phyloP scores from a whole-genome alignment of 2,113 vertebrate species.

The Pterocles orientalis region DNA sequence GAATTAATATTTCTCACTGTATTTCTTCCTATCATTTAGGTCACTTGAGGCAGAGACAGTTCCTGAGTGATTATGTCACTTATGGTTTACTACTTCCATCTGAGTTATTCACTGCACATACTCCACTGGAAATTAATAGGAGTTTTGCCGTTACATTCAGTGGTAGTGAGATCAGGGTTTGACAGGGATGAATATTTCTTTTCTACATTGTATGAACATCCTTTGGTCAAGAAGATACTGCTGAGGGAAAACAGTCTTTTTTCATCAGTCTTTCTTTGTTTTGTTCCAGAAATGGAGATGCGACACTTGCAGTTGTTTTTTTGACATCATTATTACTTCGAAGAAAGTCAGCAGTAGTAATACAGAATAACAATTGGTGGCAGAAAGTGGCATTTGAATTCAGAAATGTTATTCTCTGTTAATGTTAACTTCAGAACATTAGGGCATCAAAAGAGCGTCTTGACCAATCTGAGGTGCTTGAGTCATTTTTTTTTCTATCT shows the following conservation, averaged over 20 bases:
- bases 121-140: neutral
- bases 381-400: constrained; percentile 16
- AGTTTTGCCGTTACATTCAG: constrained; percentile 2
- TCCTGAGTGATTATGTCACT: constrained; percentile 34
- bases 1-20: neutral
- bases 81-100: constrained; percentile 36
- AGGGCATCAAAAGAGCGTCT: constrained; percentile 29
- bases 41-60: constrained; percentile 5
- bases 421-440: neutral
- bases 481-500: constrained; percentile 24
- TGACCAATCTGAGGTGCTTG: constrained; percentile 34
- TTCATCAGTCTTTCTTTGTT: neutral
- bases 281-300: constrained; percentile 6
- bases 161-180: neutral
- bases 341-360: neutral
- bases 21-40: constrained; percentile 24
- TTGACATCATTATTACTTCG: neutral
- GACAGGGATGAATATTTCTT: constrained; percentile 14
- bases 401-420: neutral
- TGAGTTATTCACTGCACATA: constrained; percentile 11
- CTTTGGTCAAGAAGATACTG: constrained; percentile 19
- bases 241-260: neutral
- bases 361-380: neutral
- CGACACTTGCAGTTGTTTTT: constrained; percentile 1
- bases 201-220: neutral